Percentiles rank a stretch among this genome's conserved stretches.
These are phyloP conservation scores for Trichosurus vulpecula DNA, from an alignment of 2,797 vertebrate genomes.

Conservation along the genomic window DNA sequence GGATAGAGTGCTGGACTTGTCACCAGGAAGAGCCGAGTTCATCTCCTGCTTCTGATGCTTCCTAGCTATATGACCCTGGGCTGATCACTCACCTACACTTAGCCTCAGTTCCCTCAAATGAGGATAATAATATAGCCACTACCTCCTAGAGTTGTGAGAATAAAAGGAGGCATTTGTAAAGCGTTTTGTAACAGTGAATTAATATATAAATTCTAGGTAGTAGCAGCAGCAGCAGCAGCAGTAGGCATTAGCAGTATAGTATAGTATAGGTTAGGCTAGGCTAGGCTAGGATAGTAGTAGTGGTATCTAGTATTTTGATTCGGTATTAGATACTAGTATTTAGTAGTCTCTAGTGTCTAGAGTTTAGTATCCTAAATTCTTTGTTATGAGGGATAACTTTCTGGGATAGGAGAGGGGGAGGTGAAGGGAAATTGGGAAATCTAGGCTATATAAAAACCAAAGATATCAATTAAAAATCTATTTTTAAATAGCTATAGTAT, in stretches of 20 bases:
- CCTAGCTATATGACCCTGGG: not conserved
- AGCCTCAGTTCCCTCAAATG: not conserved
- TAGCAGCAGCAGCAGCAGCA: not conserved
- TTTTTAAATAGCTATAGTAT: not conserved
- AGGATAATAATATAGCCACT: not conserved
- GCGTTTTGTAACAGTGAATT: not conserved
- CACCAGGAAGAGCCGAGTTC: not conserved
- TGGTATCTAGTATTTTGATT: not conserved
- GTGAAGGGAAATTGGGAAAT: not conserved
- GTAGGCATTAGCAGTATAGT: too few relatives aligned
- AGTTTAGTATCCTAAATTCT: not conserved
- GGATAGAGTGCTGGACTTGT: not conserved
- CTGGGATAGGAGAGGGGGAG: not conserved
- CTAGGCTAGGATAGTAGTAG: not conserved
- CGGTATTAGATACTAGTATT: not conserved
- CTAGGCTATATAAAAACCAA: not conserved
- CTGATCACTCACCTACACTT: not conserved
- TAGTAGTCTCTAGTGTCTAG: not conserved
- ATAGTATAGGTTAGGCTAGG: too few relatives aligned
- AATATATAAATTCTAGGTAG: not conserved
- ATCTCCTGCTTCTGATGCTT: not conserved
- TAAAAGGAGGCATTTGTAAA: not conserved
- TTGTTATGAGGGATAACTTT: not conserved
- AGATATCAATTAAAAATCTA: not conserved
- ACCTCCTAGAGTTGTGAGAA: not conserved